Base-by-base conservation (phyloP, 2,888 invertebrate species). In the Chrysolina americana region DNA sequence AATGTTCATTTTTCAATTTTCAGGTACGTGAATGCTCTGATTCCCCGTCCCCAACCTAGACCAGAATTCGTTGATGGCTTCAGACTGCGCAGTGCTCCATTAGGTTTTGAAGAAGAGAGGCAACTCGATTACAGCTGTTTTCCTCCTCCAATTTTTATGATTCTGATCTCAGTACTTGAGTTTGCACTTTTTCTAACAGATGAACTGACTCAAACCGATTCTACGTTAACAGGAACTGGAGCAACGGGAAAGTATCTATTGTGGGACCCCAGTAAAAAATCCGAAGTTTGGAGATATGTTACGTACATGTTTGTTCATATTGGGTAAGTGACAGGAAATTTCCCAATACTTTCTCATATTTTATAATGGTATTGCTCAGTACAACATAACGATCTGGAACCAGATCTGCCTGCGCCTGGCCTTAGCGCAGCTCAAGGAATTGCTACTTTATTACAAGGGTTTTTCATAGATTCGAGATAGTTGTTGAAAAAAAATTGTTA, bases 251-350 rank as follows among this genome's bases (percentile, higher is more conserved):
- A 76, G 47, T 92, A 93, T 65, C 88, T 94, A 8, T 96, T 98
- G 78, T 98, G 97, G 88, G 94, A 96, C 89, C 98, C 98, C 0
- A 90, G 92, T 76, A 92, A 93, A 84, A 91, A 98, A 76, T 91
- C 93, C 72, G 95, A 99, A 89, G 94, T 94, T 0, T 99, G 99
- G 99, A 90, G 99, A 83, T 98, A 94, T 87, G 84, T 98, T 68
- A 95, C 96, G 0, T 99, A 99, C 86, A 98, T 98, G 97, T 94
- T 98, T 86, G 96, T 98, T 28, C 98, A 98, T 88, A 94, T 96
- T 77, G 97, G 97, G 94, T 95, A 87, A 77, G 80, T 78, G 41
- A 19, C 13, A 65, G 71, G 41, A 48, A 23, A 65, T 44, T 9
- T 65, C 15, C 1, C 19, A 53, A 11, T 5, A 21, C n/a, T 21